Evolutionary conservation across 2,888 invertebrate genomes (phyloP), one percentile per base, ranked within the genome.

Genomic region (Stenolophus ochropezus): DNA sequence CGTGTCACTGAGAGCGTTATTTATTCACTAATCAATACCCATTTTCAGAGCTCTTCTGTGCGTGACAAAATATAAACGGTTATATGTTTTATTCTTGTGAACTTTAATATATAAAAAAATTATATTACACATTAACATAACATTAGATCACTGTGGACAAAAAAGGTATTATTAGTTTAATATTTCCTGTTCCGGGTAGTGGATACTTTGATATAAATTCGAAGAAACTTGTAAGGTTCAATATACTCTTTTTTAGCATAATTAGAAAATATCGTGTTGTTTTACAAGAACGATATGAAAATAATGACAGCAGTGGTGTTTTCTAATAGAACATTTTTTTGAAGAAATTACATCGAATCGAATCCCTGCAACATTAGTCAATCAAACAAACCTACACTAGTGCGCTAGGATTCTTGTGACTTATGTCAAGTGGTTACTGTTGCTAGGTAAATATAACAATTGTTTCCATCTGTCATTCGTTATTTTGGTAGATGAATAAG

Each of bases 51-150:
- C 14, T 6, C n/a, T 61, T 25, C 14, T 23, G 25, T 61, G 25
- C 61, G 25, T 61, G 61, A 61, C 61, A 23, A 61, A 61, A 61
- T 58, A n/a, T n/a, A 23, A 61, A 61, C 61, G 5, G 8, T 56
- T 18, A 58, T n/a, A 23, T 21, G 21, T 21, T 53, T 6, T 56
- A 21, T 16, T 8, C 1, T 56, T 56, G 14, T 8, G 11, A 6
- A 11, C 25, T 61, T 61, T 14, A 5, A 25, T 61, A 25, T 6
- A 25, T 25, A 61, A 18, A 56, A 56, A 56, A 21, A 21, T 21
- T 6, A 56, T 56, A 20, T 56, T 18, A 11, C 20, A 56, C 18
- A 21, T 56, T 20, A 56, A 25, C 61, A 61, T 25, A 14, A 25
- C 61, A 61, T 61, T 25, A 25, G n/a, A 61, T n/a, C 21, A 61